A percentile compares a stretch with the other conserved stretches of the same genome.
phyloP scores from a whole-genome alignment of 2,888 invertebrate genomes.

The Drosophila sordidapex region DNA sequence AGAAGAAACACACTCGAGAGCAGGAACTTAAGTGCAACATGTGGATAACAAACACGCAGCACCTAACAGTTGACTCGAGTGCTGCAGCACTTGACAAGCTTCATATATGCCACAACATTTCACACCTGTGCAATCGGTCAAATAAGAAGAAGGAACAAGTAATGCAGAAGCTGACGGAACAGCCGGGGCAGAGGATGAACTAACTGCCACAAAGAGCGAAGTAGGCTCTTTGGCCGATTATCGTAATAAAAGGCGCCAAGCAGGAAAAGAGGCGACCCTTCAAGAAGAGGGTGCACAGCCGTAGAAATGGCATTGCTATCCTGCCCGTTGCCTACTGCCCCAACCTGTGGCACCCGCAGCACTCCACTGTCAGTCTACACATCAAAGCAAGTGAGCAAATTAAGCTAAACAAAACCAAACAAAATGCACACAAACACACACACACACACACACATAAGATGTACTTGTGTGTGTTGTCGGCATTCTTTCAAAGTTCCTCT shows the following conservation, averaged over 20 bases:
- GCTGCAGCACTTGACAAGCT: constrained; percentile 44
- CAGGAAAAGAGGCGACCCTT: constrained; percentile 35
- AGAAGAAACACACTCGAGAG: constrained; percentile 32
- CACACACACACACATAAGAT: constrained; percentile 9
- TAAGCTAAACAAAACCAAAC: constrained; percentile 79
- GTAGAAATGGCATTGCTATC: constrained; percentile 12
- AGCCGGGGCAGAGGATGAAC: constrained; percentile 13
- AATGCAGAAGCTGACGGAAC: constrained; percentile 10
- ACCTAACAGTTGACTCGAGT: constrained; percentile 19
- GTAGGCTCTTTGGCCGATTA: constrained; percentile 59
- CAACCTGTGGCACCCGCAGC: constrained; percentile 15
- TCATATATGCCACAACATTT: constrained; percentile 51
- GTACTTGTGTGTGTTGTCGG: constrained; percentile 56
- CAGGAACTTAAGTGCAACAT: neutral
- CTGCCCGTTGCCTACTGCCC: neutral
- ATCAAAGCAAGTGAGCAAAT: constrained; percentile 78
- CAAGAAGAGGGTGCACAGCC: constrained; percentile 2
- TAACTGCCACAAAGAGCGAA: constrained; percentile 24
- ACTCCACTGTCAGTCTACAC: constrained; percentile 51
- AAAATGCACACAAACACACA: constrained; percentile 33
- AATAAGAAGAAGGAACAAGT: neutral
- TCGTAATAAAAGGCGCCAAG: constrained; percentile 60
- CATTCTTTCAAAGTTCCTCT: constrained; percentile 65
- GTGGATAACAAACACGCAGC: constrained; percentile 16
- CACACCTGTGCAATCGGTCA: constrained; percentile 47